phyloP scores from a whole-genome alignment of 1,140 invertebrate genomes.

The Uloborus diversus region DNA sequence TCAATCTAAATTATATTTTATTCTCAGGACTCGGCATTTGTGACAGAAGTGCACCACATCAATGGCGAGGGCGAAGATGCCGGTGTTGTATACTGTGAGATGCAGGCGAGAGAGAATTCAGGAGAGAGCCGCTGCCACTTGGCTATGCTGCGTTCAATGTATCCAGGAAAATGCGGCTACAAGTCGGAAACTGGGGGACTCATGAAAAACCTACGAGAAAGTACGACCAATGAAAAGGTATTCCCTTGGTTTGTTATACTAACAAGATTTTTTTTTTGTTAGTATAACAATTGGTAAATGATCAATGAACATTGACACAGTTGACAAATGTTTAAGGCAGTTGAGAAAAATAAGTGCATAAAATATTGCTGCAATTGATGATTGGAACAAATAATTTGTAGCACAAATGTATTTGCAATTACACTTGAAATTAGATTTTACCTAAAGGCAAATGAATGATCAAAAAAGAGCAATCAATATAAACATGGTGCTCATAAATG shows the following conservation, averaged over 20 bases:
- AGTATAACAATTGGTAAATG: no score
- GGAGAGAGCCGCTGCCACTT: slow-evolving; percentile 74
- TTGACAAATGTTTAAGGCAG: no score
- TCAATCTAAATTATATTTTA: neutral
- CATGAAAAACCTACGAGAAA: slow-evolving; percentile 83
- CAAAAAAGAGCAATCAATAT: no score
- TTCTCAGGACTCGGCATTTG: slow-evolving; percentile 77
- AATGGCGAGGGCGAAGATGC: slow-evolving; percentile 86
- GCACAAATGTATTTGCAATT: no score
- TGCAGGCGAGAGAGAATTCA: slow-evolving; percentile 85
- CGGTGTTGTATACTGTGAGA: slow-evolving; percentile 93
- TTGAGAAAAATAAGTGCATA: no score
- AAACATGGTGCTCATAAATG: no score
- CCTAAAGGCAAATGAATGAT: no score
- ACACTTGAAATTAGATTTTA: no score
- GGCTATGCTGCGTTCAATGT: slow-evolving; percentile 75
- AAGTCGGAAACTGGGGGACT: slow-evolving; percentile 85
- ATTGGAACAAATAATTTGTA: no score
- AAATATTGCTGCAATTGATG: no score
- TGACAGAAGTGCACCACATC: slow-evolving; percentile 92
- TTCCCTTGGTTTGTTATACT: neutral
- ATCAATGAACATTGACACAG: no score
- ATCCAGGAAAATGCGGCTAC: slow-evolving; percentile 83
- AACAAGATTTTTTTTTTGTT: no score
- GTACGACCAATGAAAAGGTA: slow-evolving; percentile 83